Percentiles rank a stretch among this genome's conserved stretches.
These are phyloP conservation scores for Ondatra zibethicus DNA, from an alignment of 2,113 vertebrate genomes.

Conservation along the genomic window DNA sequence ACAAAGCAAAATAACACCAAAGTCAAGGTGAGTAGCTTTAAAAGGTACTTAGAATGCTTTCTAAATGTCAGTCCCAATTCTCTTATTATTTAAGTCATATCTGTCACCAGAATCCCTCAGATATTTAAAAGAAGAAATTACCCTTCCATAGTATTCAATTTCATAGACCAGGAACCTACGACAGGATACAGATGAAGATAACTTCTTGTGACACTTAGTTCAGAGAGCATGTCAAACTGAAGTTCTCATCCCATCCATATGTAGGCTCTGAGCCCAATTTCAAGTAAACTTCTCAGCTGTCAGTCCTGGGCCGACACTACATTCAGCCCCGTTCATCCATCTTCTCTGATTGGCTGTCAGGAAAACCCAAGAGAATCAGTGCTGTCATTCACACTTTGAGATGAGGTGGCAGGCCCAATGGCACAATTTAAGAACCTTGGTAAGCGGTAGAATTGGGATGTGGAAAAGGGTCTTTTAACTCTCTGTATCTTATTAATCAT, in stretches of 20 bases:
- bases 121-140: conserved; percentile 4
- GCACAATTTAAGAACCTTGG: not conserved
- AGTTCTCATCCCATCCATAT: not conserved
- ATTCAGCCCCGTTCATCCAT: not conserved
- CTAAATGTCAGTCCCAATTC: not conserved
- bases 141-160: not conserved
- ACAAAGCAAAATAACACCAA: not conserved
- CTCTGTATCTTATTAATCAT: not conserved
- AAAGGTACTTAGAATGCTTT: conserved; percentile 26
- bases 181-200: not conserved
- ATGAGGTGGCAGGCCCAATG: not conserved
- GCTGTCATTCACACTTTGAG: not conserved
- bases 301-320: not conserved
- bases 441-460: not conserved
- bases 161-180: conserved; percentile 11
- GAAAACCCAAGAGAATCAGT: not conserved
- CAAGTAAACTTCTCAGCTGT: not conserved
- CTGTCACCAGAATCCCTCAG: not conserved
- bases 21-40: not conserved
- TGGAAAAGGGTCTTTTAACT: not conserved
- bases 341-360: conserved; percentile 13
- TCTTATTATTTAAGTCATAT: not conserved
- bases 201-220: not conserved
- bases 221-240: not conserved
- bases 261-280: not conserved